Base-by-base conservation (phyloP, 1,140 invertebrate species). In the Drosophila carrolli region DNA sequence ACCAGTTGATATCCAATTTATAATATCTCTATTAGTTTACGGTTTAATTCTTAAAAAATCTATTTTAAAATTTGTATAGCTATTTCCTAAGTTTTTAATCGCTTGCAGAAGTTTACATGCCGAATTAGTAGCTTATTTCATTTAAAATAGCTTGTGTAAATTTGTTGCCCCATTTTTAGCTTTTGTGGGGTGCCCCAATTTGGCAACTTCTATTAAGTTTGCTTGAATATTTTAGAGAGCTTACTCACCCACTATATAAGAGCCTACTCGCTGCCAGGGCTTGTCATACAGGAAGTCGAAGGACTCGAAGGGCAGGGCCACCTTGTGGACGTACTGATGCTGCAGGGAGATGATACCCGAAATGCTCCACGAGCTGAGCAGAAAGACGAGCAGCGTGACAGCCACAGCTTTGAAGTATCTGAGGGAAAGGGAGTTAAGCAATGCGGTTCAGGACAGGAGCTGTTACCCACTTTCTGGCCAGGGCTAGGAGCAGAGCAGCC, bases 231-330 rank as follows among this genome's bases (percentile, higher is more conserved):
- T 32, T 32, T 6, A 32, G 29, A 32, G 29, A 38, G 0, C 0
- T n/a, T 16, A 78, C 93, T 93, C 83, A 94, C 94, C 96, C 29
- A 97, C 93, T 61, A 97, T 94, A 91, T 97, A 97, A 6, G 96
- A 95, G 6, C 96, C 96, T 8, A 97, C 95, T 81, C 96, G 93
- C 13, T 96, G 94, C 96, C 96, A 97, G 2, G 96, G 96, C 84
- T 97, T 97, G 91, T 97, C 96, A 85, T 97, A 97, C 16, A 97
- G 92, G 62, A 96, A 94, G 83, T 97, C 96, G 90, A 97, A 97
- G 62, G 96, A 94, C 59, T 96, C 96, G 72, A 97, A 97, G 8
- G 96, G 96, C 81, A 97, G 95, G 81, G 97, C 94, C 41, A 97
- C 96, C 92, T 95, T 95, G 19, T 96, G 96, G 37, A 95, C 93